Base-by-base conservation (phyloP, 2,113 vertebrate genomes). In the Aptenodytes patagonicus region DNA sequence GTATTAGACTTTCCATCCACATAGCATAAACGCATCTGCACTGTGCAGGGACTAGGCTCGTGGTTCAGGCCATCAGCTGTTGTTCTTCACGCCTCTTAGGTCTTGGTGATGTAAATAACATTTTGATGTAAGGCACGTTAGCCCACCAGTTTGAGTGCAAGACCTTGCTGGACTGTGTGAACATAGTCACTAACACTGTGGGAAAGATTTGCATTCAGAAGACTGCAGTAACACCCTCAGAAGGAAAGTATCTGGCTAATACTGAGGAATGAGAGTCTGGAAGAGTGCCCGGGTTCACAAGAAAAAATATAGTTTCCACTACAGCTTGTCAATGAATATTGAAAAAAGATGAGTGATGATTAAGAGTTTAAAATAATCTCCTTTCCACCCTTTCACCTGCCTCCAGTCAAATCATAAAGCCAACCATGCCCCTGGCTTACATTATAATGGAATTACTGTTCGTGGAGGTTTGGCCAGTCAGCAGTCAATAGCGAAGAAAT, bases 331-430 rank as follows among this genome's bases (percentile, higher is more conserved):
- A 73, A 97, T 93, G 92, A 92, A 84, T 83, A 89, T 72, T 95
- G 79, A 83, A 94, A 96, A 86, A 92, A 96, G 76, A 96, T 84
- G 84, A 95, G 91, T 83, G 97, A 95, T 85, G 85, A 93, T 91
- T 89, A 90, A 95, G 83, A 80, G 89, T 95, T 95, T 96, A 92
- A 96, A 95, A 90, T 57, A 81, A 92, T 79, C 94, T 94, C 82
- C 96, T 96, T 97, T 88, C 96, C 96, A 96, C 95, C 92, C 90
- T 96, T 95, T 96, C 92, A 97, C 96, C 96, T 97, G 92, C 95
- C 82, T 90, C 87, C 90, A 93, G 84, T 97, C 77, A 96, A 95
- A 87, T 55, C 65, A 75, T 94, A 93, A 96, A 92, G 91, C 87
- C 79, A 96, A 10, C 71, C 75, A 68, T 96, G 93, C 69, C 83